Conservation (phyloP, 2,888 invertebrate species). For the Ramazzottius varieornatus region DNA sequence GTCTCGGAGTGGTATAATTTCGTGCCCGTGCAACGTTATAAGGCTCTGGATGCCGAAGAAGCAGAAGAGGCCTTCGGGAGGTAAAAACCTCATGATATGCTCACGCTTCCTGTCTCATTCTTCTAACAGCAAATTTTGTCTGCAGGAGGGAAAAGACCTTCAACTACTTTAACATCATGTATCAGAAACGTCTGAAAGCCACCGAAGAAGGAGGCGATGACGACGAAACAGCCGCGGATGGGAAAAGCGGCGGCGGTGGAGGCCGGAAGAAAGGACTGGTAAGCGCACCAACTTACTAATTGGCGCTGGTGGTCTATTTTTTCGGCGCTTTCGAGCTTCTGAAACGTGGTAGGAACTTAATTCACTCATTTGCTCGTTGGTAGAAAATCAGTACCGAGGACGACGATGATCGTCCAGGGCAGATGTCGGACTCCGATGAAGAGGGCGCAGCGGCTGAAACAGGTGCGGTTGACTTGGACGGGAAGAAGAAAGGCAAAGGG, state of each 20-base stretch:
- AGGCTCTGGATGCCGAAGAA: slow-evolving; percentile 81
- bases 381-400: not conserved
- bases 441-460: not conserved
- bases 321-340: too few relatives aligned
- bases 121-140: slow-evolving; percentile 8
- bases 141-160: slow-evolving; percentile 66
- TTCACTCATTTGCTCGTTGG: too few relatives aligned
- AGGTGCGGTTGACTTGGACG: not conserved
- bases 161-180: slow-evolving; percentile 84
- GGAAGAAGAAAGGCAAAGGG: not conserved
- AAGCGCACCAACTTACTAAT: too few relatives aligned
- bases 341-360: too few relatives aligned
- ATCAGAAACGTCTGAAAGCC: slow-evolving; percentile 48
- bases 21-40: slow-evolving; percentile 62
- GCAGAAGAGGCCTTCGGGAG: slow-evolving; percentile 85
- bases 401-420: not conserved
- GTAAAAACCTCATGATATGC: slow-evolving; percentile 18
- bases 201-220: slow-evolving; percentile 34
- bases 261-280: slow-evolving; percentile 10
- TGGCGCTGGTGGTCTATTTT: too few relatives aligned
- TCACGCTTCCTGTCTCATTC: too few relatives aligned
- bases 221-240: slow-evolving; percentile 16
- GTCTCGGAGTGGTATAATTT: slow-evolving; percentile 90
- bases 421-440: not conserved
- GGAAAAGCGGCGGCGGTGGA: slow-evolving; percentile 9